These are phyloP conservation scores for Callipepla californica DNA, from an alignment of 2,113 vertebrate species.

Conservation along the genomic window DNA sequence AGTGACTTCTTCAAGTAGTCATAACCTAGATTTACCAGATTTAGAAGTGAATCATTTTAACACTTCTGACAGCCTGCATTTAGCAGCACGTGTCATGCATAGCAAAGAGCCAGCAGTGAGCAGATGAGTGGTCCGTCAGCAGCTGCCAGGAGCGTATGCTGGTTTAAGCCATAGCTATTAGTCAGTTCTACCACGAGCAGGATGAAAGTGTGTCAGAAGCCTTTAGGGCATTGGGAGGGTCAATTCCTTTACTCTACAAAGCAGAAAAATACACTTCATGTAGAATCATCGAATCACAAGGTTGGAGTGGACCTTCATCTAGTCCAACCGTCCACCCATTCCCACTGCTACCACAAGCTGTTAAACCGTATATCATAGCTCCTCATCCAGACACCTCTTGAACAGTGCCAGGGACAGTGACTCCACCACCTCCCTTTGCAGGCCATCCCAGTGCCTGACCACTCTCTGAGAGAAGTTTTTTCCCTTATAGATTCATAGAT, in stretches of 20 bases:
- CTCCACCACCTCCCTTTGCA: too few species aligned
- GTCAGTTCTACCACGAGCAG: constrained; percentile 40
- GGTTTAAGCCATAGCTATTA: constrained; percentile 54
- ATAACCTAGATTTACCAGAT: background rate
- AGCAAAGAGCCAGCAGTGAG: constrained; percentile 29
- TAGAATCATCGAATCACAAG: background rate
- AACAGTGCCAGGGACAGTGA: too few species aligned
- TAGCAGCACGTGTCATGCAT: background rate
- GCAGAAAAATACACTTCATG: constrained; percentile 19
- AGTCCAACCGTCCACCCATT: too few species aligned
- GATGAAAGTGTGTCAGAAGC: constrained; percentile 26
- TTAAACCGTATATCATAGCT: too few species aligned
- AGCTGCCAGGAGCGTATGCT: constrained; percentile 37
- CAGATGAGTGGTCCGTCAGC: background rate
- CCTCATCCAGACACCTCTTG: too few species aligned
- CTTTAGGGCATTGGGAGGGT: constrained; percentile 10
- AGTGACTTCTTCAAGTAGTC: background rate
- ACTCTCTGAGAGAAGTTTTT: too few species aligned
- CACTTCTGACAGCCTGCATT: background rate
- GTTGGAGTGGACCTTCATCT: too few species aligned
- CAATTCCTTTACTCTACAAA: constrained; percentile 32
- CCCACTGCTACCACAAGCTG: too few species aligned
- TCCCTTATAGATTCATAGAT: too few species aligned
- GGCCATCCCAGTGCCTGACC: too few species aligned
- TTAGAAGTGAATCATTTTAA: constrained; percentile 28